Evolutionary conservation across 2,888 invertebrate species (phyloP).

Genomic region (Drosophila pegasa): DNA sequence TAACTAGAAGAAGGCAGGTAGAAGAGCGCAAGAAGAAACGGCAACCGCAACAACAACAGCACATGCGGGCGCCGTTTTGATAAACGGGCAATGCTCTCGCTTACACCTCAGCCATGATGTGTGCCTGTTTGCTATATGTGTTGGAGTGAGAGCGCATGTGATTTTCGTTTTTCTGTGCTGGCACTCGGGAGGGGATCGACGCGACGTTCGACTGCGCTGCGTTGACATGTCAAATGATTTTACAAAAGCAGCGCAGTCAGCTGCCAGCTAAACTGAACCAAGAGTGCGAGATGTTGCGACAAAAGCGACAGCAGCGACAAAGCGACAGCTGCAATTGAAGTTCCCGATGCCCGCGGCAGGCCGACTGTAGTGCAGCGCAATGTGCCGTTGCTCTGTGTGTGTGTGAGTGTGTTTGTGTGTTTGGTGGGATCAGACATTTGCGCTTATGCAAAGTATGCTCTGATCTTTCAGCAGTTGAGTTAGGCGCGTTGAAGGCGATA

Average conservation of each 20-base stretch:
- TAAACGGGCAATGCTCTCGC: conserved; percentile 58
- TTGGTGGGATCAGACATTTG: conserved; percentile 14
- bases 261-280: conserved; percentile 22
- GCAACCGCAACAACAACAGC: conserved; percentile 28
- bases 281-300: conserved; percentile 18
- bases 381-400: neutral
- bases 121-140: neutral
- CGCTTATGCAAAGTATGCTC: conserved; percentile 1
- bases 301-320: conserved; percentile 9
- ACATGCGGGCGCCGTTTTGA: conserved; percentile 66
- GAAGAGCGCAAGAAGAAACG: conserved; percentile 6
- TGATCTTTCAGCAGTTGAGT: conserved; percentile 3
- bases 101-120: neutral
- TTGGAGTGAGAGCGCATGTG: neutral
- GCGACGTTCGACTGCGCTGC: conserved; percentile 28
- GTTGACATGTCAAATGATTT: conserved; percentile 72
- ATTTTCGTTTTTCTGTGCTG: neutral
- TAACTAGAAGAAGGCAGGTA: conserved; percentile 1
- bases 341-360: conserved; percentile 12
- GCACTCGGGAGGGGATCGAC: conserved; percentile 36
- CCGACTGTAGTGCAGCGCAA: neutral
- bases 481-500: neutral
- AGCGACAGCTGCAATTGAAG: conserved; percentile 10
- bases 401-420: neutral
- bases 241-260: conserved; percentile 27